Percentiles rank a stretch among this genome's conserved stretches.
Evolutionary conservation across 2,888 invertebrate species (phyloP).

Genomic region (Molorchus minor): DNA sequence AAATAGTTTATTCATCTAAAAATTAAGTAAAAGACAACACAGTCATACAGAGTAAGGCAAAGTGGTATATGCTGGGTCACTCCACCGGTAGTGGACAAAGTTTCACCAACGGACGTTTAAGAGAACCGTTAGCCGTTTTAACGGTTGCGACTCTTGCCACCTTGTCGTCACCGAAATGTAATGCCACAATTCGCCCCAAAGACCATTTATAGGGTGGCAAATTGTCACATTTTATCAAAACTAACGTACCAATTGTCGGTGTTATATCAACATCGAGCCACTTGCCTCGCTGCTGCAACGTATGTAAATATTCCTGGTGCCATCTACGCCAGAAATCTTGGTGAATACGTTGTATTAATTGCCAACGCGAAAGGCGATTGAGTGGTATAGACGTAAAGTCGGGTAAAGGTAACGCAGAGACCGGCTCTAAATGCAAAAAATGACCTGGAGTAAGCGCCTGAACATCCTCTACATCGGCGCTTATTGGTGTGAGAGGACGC

Average conservation of each 20-base stretch:
- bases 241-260: not conserved
- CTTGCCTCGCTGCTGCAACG: not conserved
- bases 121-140: not conserved
- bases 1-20: no score
- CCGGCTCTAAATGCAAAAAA: not conserved
- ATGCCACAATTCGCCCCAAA: not conserved
- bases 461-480: not conserved
- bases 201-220: not conserved
- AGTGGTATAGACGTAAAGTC: not conserved
- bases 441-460: not conserved
- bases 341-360: not conserved
- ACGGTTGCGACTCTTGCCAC: not conserved
- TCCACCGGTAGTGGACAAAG: not conserved
- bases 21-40: no score
- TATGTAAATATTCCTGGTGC: not conserved
- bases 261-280: not conserved
- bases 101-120: not conserved
- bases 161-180: not conserved
- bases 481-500: not conserved
- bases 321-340: not conserved
- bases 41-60: no score
- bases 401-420: not conserved
- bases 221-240: not conserved
- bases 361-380: not conserved
- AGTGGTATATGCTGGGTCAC: no score